Evolutionary conservation across 2,113 vertebrate species (phyloP).

Genomic region (Lycaon pictus): DNA sequence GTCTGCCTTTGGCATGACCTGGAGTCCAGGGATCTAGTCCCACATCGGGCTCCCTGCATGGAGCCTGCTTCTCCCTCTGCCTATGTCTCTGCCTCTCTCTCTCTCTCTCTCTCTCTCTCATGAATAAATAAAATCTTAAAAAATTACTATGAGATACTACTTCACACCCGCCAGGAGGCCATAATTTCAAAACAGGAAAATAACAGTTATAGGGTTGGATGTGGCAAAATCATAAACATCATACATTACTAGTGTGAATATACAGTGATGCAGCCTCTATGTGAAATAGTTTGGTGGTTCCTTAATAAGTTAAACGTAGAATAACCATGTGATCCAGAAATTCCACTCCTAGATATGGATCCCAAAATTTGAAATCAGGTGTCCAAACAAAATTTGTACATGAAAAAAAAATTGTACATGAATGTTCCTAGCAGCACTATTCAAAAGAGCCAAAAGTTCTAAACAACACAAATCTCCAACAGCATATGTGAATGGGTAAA

Average conservation of each 20-base stretch:
- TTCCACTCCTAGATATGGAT: background rate
- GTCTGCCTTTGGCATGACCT: too few species aligned
- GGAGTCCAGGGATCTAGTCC: too few species aligned
- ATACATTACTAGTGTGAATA: background rate
- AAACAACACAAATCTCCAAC: too few species aligned
- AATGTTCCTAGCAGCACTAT: background rate
- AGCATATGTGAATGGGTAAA: too few species aligned
- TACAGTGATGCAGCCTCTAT: background rate
- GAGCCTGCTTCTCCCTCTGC: too few species aligned
- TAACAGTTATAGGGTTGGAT: background rate
- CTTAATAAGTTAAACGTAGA: background rate
- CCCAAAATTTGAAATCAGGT: background rate
- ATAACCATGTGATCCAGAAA: background rate
- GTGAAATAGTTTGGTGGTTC: background rate
- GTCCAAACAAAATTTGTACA: background rate
- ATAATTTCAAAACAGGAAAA: background rate
- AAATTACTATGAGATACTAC: background rate
- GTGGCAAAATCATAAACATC: background rate
- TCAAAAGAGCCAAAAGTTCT: too few species aligned
- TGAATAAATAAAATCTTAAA: too few species aligned
- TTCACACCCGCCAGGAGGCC: background rate
- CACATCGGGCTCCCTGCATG: too few species aligned
- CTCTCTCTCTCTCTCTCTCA: too few species aligned
- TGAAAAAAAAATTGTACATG: too few species aligned
- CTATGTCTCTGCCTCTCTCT: too few species aligned